Evolutionary conservation across 2,797 vertebrate genomes (phyloP).

Genomic region (Pseudotriccus pelzelni): DNA sequence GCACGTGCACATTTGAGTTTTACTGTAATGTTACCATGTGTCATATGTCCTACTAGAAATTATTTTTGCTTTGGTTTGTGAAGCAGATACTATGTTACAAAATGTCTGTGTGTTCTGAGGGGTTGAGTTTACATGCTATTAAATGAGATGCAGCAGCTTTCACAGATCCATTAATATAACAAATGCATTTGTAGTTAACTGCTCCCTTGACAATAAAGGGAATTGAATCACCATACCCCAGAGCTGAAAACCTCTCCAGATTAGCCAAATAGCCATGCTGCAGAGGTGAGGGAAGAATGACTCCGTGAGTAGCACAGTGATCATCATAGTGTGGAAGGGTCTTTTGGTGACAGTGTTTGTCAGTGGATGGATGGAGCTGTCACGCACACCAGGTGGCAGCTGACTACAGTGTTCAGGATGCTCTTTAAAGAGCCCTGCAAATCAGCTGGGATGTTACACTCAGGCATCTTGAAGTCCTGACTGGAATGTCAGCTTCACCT

Average conservation of each 20-base stretch:
- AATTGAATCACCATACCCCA: background rate
- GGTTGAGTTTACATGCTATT: background rate
- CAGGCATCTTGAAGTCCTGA: background rate
- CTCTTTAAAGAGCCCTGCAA: background rate
- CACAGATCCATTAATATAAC: background rate
- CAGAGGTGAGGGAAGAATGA: background rate
- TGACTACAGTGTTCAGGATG: background rate
- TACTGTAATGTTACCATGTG: background rate
- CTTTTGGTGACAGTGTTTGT: no score
- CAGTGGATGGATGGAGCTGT: background rate
- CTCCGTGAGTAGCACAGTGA: background rate
- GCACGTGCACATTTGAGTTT: background rate
- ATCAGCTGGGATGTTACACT: background rate
- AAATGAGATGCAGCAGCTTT: background rate
- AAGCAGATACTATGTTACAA: background rate
- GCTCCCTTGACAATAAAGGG: background rate
- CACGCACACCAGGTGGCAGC: background rate
- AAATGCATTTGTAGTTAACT: background rate
- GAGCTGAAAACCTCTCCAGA: background rate
- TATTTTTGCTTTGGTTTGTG: background rate
- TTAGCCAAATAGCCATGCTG: background rate
- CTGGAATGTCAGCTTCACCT: background rate
- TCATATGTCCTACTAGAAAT: background rate
- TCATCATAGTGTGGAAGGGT: no score
- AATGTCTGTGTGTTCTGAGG: background rate